Conservation (phyloP, 1,140 invertebrate species). For the Tetramorium parvispinum region DNA sequence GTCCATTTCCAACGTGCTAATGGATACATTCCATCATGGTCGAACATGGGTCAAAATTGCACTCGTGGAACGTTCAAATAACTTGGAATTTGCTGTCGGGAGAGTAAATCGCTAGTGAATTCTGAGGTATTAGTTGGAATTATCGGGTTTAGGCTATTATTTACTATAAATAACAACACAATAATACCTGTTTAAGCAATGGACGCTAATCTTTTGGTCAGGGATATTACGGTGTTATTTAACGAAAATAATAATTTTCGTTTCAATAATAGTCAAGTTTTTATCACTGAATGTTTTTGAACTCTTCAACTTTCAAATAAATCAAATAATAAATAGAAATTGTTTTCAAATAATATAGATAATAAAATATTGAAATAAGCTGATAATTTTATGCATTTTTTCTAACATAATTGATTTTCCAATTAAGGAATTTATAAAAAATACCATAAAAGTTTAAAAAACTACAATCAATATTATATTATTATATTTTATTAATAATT, state of each 20-base stretch:
- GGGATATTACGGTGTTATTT: slow-evolving; percentile 8
- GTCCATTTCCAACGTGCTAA: slow-evolving; percentile 44
- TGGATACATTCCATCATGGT: slow-evolving; percentile 45
- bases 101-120: slow-evolving; percentile 23
- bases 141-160: slow-evolving; percentile 17
- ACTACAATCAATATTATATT: neutral
- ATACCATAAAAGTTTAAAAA: neutral
- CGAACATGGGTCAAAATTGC: slow-evolving; percentile 46
- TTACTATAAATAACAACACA: slow-evolving; percentile 27
- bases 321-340: neutral
- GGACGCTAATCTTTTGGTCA: neutral
- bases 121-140: slow-evolving; percentile 39
- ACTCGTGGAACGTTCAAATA: slow-evolving; percentile 42
- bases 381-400: neutral
- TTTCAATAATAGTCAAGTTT: neutral
- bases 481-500: neutral
- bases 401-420: neutral
- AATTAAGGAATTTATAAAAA: neutral
- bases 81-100: slow-evolving; percentile 30
- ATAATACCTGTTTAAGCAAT: neutral
- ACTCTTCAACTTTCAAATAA: neutral
- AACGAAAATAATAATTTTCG: neutral
- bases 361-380: neutral
- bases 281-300: neutral
- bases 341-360: neutral